Conservation (phyloP, 2,888 invertebrate species). For the Bombyx huttoni region DNA sequence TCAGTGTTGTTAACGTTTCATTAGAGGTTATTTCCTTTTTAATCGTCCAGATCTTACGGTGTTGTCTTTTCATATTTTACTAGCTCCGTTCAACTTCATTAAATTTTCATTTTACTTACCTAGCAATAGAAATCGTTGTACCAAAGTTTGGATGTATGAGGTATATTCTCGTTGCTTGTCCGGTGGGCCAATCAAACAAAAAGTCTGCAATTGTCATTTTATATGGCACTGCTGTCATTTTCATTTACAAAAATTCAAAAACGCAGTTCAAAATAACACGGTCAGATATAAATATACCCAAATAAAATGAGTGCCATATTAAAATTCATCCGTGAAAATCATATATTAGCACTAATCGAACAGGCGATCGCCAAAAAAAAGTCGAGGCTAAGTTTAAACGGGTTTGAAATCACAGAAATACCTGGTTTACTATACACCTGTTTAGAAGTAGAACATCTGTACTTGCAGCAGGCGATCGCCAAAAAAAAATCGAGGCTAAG, state of each 20-base stretch:
- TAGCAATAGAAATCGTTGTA: too few relatives aligned
- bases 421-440: constrained; percentile 73
- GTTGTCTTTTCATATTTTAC: too few relatives aligned
- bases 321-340: constrained; percentile 78
- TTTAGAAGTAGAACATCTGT: constrained; percentile 71
- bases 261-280: constrained; percentile 48
- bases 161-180: too few relatives aligned
- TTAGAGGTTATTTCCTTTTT: too few relatives aligned
- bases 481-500: constrained; percentile 73
- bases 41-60: too few relatives aligned
- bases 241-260: constrained; percentile 42
- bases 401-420: constrained; percentile 75
- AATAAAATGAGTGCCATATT: constrained; percentile 75
- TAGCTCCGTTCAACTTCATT: too few relatives aligned
- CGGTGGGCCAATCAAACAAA: too few relatives aligned
- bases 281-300: constrained; percentile 26
- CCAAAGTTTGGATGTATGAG: too few relatives aligned
- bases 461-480: constrained; percentile 74
- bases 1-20: too few relatives aligned
- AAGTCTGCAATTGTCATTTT: background rate
- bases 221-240: constrained; percentile 12
- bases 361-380: constrained; percentile 73
- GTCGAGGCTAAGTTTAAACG: constrained; percentile 73
- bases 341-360: constrained; percentile 78
- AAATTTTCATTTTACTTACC: too few relatives aligned